Evolutionary conservation across 1,140 invertebrate species (phyloP).

Genomic region (Diachasmimorpha longicaudata): DNA sequence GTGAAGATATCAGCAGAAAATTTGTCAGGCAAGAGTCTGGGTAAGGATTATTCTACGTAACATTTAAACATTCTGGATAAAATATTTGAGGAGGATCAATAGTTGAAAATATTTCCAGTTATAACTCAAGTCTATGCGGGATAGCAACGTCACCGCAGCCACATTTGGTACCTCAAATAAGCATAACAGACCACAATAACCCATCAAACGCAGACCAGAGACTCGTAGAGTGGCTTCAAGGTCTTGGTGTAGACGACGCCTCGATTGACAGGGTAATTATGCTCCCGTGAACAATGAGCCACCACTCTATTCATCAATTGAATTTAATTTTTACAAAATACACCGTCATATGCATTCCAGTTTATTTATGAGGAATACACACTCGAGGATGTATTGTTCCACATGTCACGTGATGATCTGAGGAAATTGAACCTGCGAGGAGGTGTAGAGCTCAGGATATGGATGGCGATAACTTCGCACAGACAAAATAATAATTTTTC

Average conservation of each 20-base stretch:
- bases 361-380: slow-evolving; percentile 79
- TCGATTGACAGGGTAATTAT: slow-evolving; percentile 64
- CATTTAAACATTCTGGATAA: neutral
- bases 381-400: slow-evolving; percentile 77
- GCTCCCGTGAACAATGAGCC: neutral
- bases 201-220: slow-evolving; percentile 49
- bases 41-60: slow-evolving; percentile 30
- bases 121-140: slow-evolving; percentile 37
- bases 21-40: slow-evolving; percentile 42
- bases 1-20: slow-evolving; percentile 53
- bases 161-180: slow-evolving; percentile 47
- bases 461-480: slow-evolving; percentile 64
- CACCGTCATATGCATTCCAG: slow-evolving; percentile 56
- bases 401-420: slow-evolving; percentile 79
- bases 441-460: slow-evolving; percentile 67
- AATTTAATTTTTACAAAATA: slow-evolving; percentile 44
- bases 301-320: slow-evolving; percentile 14
- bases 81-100: too few species aligned
- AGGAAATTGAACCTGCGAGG: slow-evolving; percentile 72
- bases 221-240: slow-evolving; percentile 68
- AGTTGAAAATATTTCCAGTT: slow-evolving; percentile 30
- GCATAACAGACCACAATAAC: slow-evolving; percentile 39
- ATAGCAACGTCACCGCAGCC: slow-evolving; percentile 27
- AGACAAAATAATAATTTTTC: slow-evolving; percentile 40
- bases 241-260: slow-evolving; percentile 65